These are phyloP conservation scores for Eumacrocentrus americanus DNA, from an alignment of 2,888 invertebrate genomes.

Conservation along the genomic window DNA sequence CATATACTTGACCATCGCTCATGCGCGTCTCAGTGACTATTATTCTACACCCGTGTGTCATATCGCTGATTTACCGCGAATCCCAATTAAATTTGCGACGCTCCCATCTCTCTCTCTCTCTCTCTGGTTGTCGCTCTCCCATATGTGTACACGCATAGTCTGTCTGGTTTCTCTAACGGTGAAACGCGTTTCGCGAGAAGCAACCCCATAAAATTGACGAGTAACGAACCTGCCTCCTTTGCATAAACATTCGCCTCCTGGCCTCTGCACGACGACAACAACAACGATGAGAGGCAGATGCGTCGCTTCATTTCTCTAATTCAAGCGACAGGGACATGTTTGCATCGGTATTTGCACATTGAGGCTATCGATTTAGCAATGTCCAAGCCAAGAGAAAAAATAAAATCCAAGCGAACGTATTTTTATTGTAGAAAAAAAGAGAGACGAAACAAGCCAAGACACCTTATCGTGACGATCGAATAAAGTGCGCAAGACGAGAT, in stretches of 20 bases:
- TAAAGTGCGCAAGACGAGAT: not conserved
- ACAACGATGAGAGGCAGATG: conserved; percentile 11
- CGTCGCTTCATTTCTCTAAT: conserved; percentile 1
- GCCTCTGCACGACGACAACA: conserved; percentile 15
- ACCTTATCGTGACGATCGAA: not conserved
- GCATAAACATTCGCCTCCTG: conserved; percentile 27
- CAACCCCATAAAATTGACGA: conserved; percentile 33
- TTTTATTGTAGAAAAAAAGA: too few species aligned
- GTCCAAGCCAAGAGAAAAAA: not conserved
- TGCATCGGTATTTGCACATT: conserved; percentile 4
- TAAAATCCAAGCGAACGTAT: not conserved
- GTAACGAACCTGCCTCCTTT: conserved; percentile 30
- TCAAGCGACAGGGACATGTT: conserved; percentile 1
- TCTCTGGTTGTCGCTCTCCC: not conserved
- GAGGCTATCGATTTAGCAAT: not conserved
- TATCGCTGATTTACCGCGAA: conserved; percentile 48
- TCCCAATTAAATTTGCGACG: conserved; percentile 39
- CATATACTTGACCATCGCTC: not conserved
- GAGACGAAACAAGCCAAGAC: too few species aligned
- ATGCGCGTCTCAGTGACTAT: not conserved
- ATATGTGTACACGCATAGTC: not conserved
- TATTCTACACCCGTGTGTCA: conserved; percentile 34
- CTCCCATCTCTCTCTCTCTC: conserved; percentile 24
- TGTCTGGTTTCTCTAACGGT: conserved; percentile 41
- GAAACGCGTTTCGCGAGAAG: conserved; percentile 33